Evolutionary conservation across 2,888 invertebrate genomes (phyloP), one percentile per base, ranked within the genome.

Genomic region (Beris chalybata): DNA sequence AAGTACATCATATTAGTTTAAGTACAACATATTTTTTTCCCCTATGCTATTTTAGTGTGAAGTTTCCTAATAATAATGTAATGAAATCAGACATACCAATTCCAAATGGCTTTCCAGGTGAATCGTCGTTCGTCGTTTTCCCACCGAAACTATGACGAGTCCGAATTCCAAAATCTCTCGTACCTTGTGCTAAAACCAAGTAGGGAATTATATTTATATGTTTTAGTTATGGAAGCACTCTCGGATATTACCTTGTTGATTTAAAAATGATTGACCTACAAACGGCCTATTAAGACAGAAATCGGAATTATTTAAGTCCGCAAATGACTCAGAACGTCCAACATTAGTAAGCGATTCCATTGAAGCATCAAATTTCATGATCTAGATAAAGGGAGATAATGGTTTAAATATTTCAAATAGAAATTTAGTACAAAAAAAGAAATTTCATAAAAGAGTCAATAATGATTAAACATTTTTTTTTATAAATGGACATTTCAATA

Each of bases 311-410:
- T 88, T 92, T 12, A 93, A 81, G 82, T 93, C 92, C 22, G 89
- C 90, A 73, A 92, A 92, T 77, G 92, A 92, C 78, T 93, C 93
- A 32, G 93, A 92, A 43, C 92, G 87, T 15, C 87, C 87, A 71
- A 92, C 87, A 57, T 88, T 89, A 43, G 84, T 79, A 70, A 91
- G 81, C 38, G 90, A 90, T 78, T 92, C 92, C 82, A 90, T 88
- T 66, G 91, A 90, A 54, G 89, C 87, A 78, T 92, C 92, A 79
- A 91, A 85, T 66, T 89, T 86, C 91, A 92, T 90, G 66, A 92
- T 85, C 92, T 92, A 82, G 22, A 22, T 22, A 22, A 22, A 22
- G 22, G 22, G 22, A 22, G 22, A 22, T 22, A 4, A 43, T 50
- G 13, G 7, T 54, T 54, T 22, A 30, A 13, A 13, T 48, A n/a